These are phyloP conservation scores for Muscicapa striata DNA, from an alignment of 2,797 vertebrate genomes.

Conservation along the genomic window DNA sequence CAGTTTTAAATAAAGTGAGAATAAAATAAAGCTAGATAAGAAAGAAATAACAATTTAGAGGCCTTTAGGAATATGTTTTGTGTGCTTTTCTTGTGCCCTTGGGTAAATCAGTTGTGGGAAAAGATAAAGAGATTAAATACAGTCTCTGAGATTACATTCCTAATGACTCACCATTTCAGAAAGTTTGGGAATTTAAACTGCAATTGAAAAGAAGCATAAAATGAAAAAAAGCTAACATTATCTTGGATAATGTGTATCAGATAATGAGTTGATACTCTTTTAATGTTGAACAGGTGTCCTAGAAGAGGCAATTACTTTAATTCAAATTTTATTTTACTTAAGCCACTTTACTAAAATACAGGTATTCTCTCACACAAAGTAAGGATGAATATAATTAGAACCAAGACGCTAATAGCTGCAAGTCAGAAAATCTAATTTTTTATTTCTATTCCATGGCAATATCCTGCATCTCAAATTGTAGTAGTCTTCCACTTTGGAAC, in stretches of 20 bases:
- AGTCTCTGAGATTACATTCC: slow-evolving; percentile 53
- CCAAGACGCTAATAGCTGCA: background rate
- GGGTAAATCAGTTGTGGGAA: slow-evolving; percentile 61
- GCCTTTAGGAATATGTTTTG: slow-evolving; percentile 4
- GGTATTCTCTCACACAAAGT: background rate
- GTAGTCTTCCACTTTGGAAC: background rate
- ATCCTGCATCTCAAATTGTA: background rate
- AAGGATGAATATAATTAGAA: background rate
- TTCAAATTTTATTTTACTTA: background rate
- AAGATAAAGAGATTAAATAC: slow-evolving; percentile 66
- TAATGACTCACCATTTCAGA: slow-evolving; percentile 56
- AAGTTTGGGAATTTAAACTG: slow-evolving; percentile 44
- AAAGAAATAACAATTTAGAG: background rate
- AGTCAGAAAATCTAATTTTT: background rate
- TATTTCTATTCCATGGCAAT: background rate
- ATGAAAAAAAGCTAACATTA: background rate
- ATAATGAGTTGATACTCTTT: slow-evolving; percentile 7
- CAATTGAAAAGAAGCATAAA: slow-evolving; percentile 34
- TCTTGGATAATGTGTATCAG: slow-evolving; percentile 18
- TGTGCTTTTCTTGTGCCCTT: slow-evolving; percentile 4
- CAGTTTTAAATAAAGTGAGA: slow-evolving; percentile 20
- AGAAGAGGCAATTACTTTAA: slow-evolving; percentile 13
- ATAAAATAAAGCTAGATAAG: slow-evolving; percentile 25
- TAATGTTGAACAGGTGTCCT: slow-evolving; percentile 25
- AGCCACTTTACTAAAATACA: background rate